Percentiles rank a stretch among this genome's conserved stretches.
These are phyloP conservation scores for Drosophila glabriapex DNA, from an alignment of 2,888 invertebrate species.

Conservation along the genomic window DNA sequence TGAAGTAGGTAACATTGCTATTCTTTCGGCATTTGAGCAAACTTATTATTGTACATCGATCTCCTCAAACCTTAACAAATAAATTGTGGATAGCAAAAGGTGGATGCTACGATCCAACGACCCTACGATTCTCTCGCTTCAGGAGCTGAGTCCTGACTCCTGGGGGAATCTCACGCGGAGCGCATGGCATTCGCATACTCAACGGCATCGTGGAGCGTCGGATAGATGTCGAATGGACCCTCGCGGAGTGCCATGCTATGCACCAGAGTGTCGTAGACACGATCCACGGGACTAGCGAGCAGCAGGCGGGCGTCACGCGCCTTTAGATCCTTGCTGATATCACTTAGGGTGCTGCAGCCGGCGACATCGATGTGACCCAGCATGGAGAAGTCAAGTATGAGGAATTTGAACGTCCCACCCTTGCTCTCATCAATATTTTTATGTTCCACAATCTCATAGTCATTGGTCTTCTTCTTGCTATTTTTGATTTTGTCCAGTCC, in stretches of 20 bases:
- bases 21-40: slow-evolving; percentile 54
- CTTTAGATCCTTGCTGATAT: slow-evolving; percentile 86
- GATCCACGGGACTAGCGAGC: slow-evolving; percentile 87
- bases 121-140: neutral
- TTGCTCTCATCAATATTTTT: slow-evolving; percentile 47
- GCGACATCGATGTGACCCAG: slow-evolving; percentile 89
- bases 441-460: slow-evolving; percentile 61
- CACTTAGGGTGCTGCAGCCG: slow-evolving; percentile 87
- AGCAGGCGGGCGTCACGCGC: slow-evolving; percentile 87
- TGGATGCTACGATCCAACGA: slow-evolving; percentile 38
- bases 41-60: slow-evolving; percentile 51
- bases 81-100: slow-evolving; percentile 39
- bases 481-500: slow-evolving; percentile 83
- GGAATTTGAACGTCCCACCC: slow-evolving; percentile 69
- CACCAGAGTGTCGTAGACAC: slow-evolving; percentile 83
- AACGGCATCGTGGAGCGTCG: slow-evolving; percentile 89
- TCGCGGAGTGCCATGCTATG: slow-evolving; percentile 84
- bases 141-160: slow-evolving; percentile 6
- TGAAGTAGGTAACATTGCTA: slow-evolving; percentile 37
- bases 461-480: slow-evolving; percentile 29
- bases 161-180: slow-evolving; percentile 70
- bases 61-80: slow-evolving; percentile 45
- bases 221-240: slow-evolving; percentile 86
- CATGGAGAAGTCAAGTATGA: slow-evolving; percentile 88
- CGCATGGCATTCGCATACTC: slow-evolving; percentile 84